Base-by-base conservation (phyloP, 2,888 invertebrate species). In the Poecilus cupreus region DNA sequence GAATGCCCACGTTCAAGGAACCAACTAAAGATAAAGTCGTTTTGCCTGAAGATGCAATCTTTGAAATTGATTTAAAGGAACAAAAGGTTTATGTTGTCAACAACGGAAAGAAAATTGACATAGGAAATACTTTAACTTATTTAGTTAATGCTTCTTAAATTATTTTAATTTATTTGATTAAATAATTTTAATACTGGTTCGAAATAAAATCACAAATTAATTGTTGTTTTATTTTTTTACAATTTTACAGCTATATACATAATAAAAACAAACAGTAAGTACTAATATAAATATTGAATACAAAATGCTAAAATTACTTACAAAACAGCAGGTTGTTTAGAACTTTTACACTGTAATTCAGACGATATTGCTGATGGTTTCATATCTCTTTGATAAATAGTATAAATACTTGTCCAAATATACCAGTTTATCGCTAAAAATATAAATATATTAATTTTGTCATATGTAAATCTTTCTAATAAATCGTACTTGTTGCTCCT, bases 1-100 rank as follows among this genome's bases (percentile, higher is more conserved):
- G 90, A 85, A 93, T 97, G 77, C 97, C 98, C 0, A 88, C 89
- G 22, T 91, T 93, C 81, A 92, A 93, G 39, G 91, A 95, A 84
- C 92, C 93, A 79, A 91, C 92, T 80, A 90, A 90, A 43, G 94
- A 92, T 82, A 95, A 94, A 88, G 87, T 90, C 0, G 84, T 88
- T 54, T 88, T 95, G 82, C 86, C 89, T 32, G 87, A 89, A 5
- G 87, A 90, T 83, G 87, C 89, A 39, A 87, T 89, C 70, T 92
- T 93, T 85, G 85, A 87, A 81, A 89, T 94, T 37, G 91, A 93
- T 85, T 85, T 91, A 11, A 87, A 87, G 0, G 86, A 89, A 24
- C 89, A 89, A 74, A 88, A 87, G 77, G 89, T 93, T 11, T 88
- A 88, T 83, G 85, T 93, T 64, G 72, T 83, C 24, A 84, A 86